Conservation (phyloP, 2,888 invertebrate species). For the Sceliomorpha sp. region DNA sequence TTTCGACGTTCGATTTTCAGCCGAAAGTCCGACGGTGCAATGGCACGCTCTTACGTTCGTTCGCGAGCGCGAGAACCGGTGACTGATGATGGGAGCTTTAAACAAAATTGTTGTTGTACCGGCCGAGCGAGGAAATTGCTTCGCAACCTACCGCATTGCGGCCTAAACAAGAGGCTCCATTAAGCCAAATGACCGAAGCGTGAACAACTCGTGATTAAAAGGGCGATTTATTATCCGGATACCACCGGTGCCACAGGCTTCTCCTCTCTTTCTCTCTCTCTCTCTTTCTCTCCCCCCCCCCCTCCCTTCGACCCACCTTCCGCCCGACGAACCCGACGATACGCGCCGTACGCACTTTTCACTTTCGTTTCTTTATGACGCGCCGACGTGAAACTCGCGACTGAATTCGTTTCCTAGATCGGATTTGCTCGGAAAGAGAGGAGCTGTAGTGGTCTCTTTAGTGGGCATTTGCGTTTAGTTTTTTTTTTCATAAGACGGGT, state of each 20-base stretch:
- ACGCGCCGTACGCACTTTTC: slow-evolving; percentile 33
- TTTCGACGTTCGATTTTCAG: slow-evolving; percentile 6
- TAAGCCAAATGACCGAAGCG: slow-evolving; percentile 58
- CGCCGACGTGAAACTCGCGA: slow-evolving; percentile 1
- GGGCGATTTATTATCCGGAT: slow-evolving; percentile 72
- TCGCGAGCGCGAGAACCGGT: slow-evolving; percentile 55
- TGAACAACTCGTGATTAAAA: slow-evolving; percentile 74
- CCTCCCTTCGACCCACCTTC: too few relatives aligned
- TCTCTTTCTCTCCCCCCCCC: too few relatives aligned
- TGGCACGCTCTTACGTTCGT: too few relatives aligned
- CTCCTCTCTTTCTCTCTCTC: too few relatives aligned
- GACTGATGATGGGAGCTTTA: slow-evolving; percentile 70
- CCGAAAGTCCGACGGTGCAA: slow-evolving; percentile 21
- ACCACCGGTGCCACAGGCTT: slow-evolving; percentile 33
- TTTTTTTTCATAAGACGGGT: too few relatives aligned
- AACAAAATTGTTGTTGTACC: slow-evolving; percentile 64
- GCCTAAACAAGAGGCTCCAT: slow-evolving; percentile 69
- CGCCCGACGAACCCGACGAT: slow-evolving; percentile 45
- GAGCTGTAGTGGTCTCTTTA: too few relatives aligned
- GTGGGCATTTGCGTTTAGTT: slow-evolving; percentile 1
- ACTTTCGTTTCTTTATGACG: slow-evolving; percentile 31
- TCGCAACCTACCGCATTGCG: slow-evolving; percentile 69
- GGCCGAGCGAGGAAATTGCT: slow-evolving; percentile 60
- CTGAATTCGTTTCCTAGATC: slow-evolving; percentile 13
- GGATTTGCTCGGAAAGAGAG: background rate